A percentile compares a stretch with the other conserved stretches of the same genome.
phyloP scores from a whole-genome alignment of 2,888 invertebrate species.

The Dynastes tityus region DNA sequence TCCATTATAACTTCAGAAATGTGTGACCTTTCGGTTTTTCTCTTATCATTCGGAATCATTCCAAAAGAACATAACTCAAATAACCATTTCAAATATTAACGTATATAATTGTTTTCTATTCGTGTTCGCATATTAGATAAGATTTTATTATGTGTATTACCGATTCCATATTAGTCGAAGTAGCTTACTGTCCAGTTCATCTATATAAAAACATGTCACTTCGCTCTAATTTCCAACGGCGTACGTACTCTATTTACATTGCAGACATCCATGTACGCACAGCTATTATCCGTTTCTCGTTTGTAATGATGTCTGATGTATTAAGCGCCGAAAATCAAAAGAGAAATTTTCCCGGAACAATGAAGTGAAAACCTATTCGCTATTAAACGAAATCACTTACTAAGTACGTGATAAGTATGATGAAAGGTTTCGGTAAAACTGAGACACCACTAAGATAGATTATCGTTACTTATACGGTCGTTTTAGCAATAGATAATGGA shows the following conservation, averaged over 20 bases:
- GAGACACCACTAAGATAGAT: slow-evolving; percentile 19
- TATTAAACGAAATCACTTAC: slow-evolving; percentile 44
- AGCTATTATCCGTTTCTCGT: slow-evolving; percentile 24
- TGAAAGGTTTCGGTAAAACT: slow-evolving; percentile 26
- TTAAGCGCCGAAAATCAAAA: slow-evolving; percentile 40
- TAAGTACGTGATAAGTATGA: slow-evolving; percentile 41
- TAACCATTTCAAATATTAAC: too few species aligned
- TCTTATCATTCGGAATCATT: too few species aligned
- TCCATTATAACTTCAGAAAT: too few species aligned
- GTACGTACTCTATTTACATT: neutral
- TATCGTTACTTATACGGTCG: neutral
- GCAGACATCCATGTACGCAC: slow-evolving; percentile 8
- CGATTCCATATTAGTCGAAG: neutral
- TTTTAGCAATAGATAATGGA: too few species aligned
- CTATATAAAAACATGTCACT: too few species aligned
- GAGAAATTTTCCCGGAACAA: slow-evolving; percentile 43
- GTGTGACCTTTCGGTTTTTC: too few species aligned
- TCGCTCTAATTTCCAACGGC: too few species aligned
- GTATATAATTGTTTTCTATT: too few species aligned
- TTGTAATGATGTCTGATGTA: slow-evolving; percentile 25
- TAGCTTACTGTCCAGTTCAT: too few species aligned
- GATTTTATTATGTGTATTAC: neutral
- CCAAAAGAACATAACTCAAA: too few species aligned
- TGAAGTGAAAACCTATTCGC: slow-evolving; percentile 41
- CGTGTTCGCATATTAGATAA: too few species aligned